Evolutionary conservation across 2,888 invertebrate species (phyloP).

Genomic region (Diloba caeruleocephala): DNA sequence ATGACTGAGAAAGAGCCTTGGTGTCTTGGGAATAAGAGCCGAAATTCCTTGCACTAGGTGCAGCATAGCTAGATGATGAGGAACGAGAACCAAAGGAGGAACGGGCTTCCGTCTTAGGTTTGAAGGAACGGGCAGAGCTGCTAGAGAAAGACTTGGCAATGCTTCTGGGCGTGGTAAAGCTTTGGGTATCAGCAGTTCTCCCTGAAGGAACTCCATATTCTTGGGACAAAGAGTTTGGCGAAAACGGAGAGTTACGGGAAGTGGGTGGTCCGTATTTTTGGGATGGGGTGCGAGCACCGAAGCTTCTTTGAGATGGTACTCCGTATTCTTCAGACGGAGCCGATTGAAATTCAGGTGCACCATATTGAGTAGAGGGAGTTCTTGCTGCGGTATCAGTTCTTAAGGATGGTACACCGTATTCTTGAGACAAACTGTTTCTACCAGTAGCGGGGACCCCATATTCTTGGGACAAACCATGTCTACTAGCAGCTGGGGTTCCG

Average conservation of each 20-base stretch:
- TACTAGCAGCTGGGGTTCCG: conserved; percentile 25
- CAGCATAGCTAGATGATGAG: conserved; percentile 33
- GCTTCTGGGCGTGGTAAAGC: conserved; percentile 68
- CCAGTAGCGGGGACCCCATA: conserved; percentile 39
- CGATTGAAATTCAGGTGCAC: conserved; percentile 63
- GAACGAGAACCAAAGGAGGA: conserved; percentile 61
- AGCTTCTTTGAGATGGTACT: conserved; percentile 60
- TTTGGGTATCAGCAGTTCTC: conserved; percentile 56
- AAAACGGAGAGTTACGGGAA: conserved; percentile 52
- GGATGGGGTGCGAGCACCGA: conserved; percentile 54
- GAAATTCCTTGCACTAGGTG: conserved; percentile 41
- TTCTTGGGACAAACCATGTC: conserved; percentile 39
- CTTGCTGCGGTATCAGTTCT: conserved; percentile 48
- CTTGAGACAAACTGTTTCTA: conserved; percentile 25
- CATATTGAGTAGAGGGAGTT: conserved; percentile 59
- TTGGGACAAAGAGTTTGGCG: conserved; percentile 57
- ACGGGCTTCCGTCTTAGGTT: conserved; percentile 13
- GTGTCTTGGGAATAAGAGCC: conserved; percentile 33
- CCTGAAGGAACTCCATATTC: conserved; percentile 68
- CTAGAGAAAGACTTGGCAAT: conserved; percentile 57
- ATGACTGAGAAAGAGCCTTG: conserved; percentile 46
- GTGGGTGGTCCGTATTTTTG: conserved; percentile 64
- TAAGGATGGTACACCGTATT: conserved; percentile 38
- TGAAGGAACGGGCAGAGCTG: conserved; percentile 41
- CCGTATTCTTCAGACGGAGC: conserved; percentile 68